Base-by-base conservation (phyloP, 2,113 vertebrate genomes). In the Halcyon malimbica region DNA sequence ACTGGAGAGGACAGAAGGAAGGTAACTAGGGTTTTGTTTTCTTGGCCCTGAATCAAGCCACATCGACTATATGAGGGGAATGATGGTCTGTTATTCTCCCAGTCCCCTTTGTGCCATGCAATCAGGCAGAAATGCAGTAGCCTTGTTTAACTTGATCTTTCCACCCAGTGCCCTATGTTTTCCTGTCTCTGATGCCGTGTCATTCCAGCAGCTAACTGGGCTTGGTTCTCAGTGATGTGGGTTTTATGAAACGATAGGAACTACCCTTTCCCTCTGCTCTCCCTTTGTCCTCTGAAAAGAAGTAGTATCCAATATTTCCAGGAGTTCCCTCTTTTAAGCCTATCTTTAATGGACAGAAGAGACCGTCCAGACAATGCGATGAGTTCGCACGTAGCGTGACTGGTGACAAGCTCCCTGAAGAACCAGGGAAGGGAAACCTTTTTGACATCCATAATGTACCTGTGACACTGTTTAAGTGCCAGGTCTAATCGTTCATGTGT, bases 381-480 rank as follows among this genome's bases (percentile, higher is more conserved):
- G 57, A 67, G 62, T 74, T 91, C 2, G 2, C 64, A 88, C 90
- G 53, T 85, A 62, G 42, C 12, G 4, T 69, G 51, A 48, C 83
- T 71, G 24, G 37, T 91, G 87, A 83, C 70, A 80, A 91, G 70
- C 75, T 91, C 83, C 41, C 70, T 86, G 39, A 71, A 95, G 93
- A 96, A 68, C 67, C 53, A 69, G 42, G 33, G 65, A 59, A 46
- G 60, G 59, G 37, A 63, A 78, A 75, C 56, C 19, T 89, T 77
- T 39, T 37, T 78, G 42, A 41, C 6, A 4, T 86, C 65, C 33
- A 84, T 92, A 78, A n/a, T 82, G 67, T 23, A 83, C 41, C 33
- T 84, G 12, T 83, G 67, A 67, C 37, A 62, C 59, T 65, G 60
- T 60, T 94, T 70, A 87, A 90, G 42, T 91, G 42, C 62, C 81